These are phyloP conservation scores for Ditula angustiorana DNA, from an alignment of 2,888 invertebrate species.

Conservation along the genomic window DNA sequence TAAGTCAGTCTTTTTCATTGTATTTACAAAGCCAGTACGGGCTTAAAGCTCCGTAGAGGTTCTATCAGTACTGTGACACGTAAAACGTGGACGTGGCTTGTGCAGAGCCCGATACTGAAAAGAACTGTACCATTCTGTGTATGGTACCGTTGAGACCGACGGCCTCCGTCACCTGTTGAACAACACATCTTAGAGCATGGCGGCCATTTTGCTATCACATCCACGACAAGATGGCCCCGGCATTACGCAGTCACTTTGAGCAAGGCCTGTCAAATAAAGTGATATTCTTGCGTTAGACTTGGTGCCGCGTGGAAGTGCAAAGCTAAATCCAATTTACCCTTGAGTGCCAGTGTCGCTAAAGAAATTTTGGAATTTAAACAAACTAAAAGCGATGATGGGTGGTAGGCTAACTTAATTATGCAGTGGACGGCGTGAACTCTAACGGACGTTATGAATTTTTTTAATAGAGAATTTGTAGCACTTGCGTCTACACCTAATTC, in stretches of 20 bases:
- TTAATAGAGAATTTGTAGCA: conserved; percentile 60
- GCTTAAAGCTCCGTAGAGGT: conserved; percentile 62
- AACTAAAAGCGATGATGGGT: conserved; percentile 77
- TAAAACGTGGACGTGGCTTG: conserved; percentile 88
- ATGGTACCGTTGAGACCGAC: conserved; percentile 87
- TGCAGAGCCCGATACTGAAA: conserved; percentile 86
- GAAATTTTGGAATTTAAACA: conserved; percentile 54
- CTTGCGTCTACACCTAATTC: conserved; percentile 50
- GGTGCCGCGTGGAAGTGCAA: conserved; percentile 42
- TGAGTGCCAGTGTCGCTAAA: conserved; percentile 65
- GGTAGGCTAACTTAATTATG: conserved; percentile 72
- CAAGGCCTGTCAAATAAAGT: conserved; percentile 34
- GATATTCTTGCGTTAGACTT: conserved; percentile 31
- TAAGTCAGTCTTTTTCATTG: conserved; percentile 80
- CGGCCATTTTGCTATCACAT: conserved; percentile 62
- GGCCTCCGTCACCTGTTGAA: conserved; percentile 87
- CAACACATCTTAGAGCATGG: conserved; percentile 80
- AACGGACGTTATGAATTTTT: conserved; percentile 50
- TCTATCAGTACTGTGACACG: conserved; percentile 85
- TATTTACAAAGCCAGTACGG: conserved; percentile 77
- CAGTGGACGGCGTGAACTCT: conserved; percentile 70
- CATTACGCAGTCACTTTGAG: conserved; percentile 33
- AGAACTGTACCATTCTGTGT: conserved; percentile 87
- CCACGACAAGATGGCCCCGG: conserved; percentile 52
- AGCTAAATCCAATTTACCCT: conserved; percentile 44